Percentiles rank a stretch among this genome's conserved stretches.
Conservation (phyloP, 2,797 vertebrate genomes). For the Tachyglossus aculeatus region DNA sequence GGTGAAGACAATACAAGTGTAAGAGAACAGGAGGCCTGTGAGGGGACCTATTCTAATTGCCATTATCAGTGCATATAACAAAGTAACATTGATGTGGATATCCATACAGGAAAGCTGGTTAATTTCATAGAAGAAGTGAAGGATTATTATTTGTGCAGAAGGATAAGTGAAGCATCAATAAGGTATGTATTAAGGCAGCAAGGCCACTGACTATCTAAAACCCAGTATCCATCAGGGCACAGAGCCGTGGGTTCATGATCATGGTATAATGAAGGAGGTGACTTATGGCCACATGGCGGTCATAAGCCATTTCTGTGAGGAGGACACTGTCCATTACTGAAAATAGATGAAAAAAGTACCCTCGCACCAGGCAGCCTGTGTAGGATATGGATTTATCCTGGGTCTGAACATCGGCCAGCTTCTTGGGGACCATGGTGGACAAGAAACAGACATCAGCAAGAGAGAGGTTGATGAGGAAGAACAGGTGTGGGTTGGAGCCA, state of each 20-base stretch:
- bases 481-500: constrained; percentile 14
- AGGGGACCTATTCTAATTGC: constrained; percentile 26
- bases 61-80: constrained; percentile 25
- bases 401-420: constrained; percentile 9
- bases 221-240: neutral
- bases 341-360: constrained; percentile 43
- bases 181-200: constrained; percentile 28
- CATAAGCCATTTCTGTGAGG: constrained; percentile 45
- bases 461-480: constrained; percentile 49
- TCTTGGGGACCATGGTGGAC: constrained; percentile 36
- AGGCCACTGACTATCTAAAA: constrained; percentile 41
- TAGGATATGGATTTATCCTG: constrained; percentile 8
- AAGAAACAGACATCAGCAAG: constrained; percentile 29
- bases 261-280: constrained; percentile 24
- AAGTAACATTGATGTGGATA: constrained; percentile 11
- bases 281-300: constrained; percentile 42
- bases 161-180: constrained; percentile 6
- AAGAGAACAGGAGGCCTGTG: constrained; percentile 41
- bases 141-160: constrained; percentile 37
- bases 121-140: constrained; percentile 51
- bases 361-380: constrained; percentile 26
- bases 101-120: constrained; percentile 36
- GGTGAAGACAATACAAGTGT: constrained; percentile 24
- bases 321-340: constrained; percentile 40
- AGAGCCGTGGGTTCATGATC: constrained; percentile 35